phyloP scores from a whole-genome alignment of 1,140 invertebrate genomes.

The Drosophila orena region DNA sequence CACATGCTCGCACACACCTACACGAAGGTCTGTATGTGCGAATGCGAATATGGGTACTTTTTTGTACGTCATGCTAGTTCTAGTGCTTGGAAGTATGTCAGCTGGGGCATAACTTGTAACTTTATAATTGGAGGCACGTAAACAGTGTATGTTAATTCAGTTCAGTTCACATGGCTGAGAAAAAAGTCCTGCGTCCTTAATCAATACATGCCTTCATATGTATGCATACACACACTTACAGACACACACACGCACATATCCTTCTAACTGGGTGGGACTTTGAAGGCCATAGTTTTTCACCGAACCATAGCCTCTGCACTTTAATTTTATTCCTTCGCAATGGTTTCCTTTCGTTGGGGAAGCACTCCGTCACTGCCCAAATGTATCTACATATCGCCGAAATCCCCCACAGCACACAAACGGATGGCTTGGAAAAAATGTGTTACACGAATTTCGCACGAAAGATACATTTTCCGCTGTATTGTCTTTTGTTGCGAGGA shows the following conservation, averaged over 20 bases:
- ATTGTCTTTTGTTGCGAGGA: slow-evolving; percentile 33
- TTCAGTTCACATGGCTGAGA: slow-evolving; percentile 13
- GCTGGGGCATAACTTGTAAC: slow-evolving; percentile 25
- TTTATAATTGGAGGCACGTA: slow-evolving; percentile 40
- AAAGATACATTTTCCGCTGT: slow-evolving; percentile 54
- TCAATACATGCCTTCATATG: slow-evolving; percentile 38
- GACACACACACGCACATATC: slow-evolving; percentile 25
- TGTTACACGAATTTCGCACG: slow-evolving; percentile 49
- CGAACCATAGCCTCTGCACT: slow-evolving; percentile 35
- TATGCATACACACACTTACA: slow-evolving; percentile 40
- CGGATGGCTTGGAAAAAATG: slow-evolving; percentile 39
- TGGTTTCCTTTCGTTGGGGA: background rate
- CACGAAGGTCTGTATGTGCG: slow-evolving; percentile 25
- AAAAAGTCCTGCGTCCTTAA: slow-evolving; percentile 32
- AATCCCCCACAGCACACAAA: slow-evolving; percentile 16
- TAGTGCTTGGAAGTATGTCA: slow-evolving; percentile 20
- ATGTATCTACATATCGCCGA: slow-evolving; percentile 26
- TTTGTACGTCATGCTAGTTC: slow-evolving; percentile 5
- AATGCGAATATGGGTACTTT: slow-evolving; percentile 10
- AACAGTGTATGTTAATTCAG: slow-evolving; percentile 40
- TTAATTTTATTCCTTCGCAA: slow-evolving; percentile 19
- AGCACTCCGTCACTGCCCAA: slow-evolving; percentile 13
- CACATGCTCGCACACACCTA: slow-evolving; percentile 37
- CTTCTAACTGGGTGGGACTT: slow-evolving; percentile 57
- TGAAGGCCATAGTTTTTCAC: slow-evolving; percentile 55